Base-by-base conservation (phyloP, 2,797 vertebrate species). In the Glossophaga mutica region DNA sequence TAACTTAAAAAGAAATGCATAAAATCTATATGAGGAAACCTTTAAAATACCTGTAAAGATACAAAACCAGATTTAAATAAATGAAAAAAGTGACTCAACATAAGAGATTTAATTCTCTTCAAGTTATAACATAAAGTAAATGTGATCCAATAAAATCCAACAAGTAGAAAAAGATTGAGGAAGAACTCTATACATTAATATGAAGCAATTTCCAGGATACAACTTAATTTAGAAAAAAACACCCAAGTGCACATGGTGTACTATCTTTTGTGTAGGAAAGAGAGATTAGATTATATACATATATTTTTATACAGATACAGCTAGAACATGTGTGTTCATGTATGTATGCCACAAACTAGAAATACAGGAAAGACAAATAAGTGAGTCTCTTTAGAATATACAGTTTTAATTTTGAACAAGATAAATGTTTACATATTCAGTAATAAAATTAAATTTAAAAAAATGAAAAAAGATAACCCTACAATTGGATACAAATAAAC, bases 41-140 rank as follows among this genome's bases (percentile, higher is more conserved):
- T 52, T 81, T 77, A 76, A 93, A 87, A 90, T 85, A 62, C 5
- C 3, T 74, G 48, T 34, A 73, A 92, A 77, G 16, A 7, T 21
- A 90, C 21, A 78, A 92, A 95, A 78, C 5, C 46, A 73, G 10
- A 85, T 79, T 94, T 93, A 87, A 91, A 85, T 73, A 94, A 94
- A 67, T 59, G 48, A 11, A 83, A 77, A 68, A 50, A 94, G 73
- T 44, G 50, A 90, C 10, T 89, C 37, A 87, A 50, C 3, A 29
- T 90, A 85, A 76, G 71, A 93, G 71, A 68, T 34, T 59, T 62
- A 84, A 71, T 76, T 94, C 46, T 92, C 29, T 24, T 12, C 67
- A 76, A 32, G 14, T 70, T 79, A 87, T 55, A 55, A 55, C 52
- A 55, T 90, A 19, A 89, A 89, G 74, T 90, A 87, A 90, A 89